phyloP scores from a whole-genome alignment of 2,797 vertebrate genomes.

The Nasua narica region DNA sequence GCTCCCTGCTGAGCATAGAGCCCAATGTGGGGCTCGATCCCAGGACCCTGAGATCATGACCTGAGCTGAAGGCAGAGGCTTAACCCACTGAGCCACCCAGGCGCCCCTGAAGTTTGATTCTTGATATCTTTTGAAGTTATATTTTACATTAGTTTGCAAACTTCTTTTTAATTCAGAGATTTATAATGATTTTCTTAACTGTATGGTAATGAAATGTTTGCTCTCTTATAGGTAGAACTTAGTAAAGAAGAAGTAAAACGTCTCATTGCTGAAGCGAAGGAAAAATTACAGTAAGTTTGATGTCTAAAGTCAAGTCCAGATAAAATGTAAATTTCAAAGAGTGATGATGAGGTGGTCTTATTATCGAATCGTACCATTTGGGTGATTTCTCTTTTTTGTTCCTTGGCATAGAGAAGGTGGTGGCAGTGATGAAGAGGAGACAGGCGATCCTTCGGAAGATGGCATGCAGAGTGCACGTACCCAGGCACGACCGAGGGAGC shows the following conservation, averaged over 20 bases:
- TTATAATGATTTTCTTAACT: not conserved
- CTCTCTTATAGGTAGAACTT: slow-evolving; percentile 82
- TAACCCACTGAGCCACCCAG: too few relatives aligned
- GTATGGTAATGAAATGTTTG: not conserved
- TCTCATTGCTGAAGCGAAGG: slow-evolving; percentile 83
- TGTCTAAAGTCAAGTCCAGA: not conserved
- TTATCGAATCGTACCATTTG: not conserved
- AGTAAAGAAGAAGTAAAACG: slow-evolving; percentile 84
- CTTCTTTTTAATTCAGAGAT: not conserved
- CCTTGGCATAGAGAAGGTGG: slow-evolving; percentile 81
- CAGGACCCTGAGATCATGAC: too few relatives aligned
- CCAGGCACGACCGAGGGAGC: slow-evolving; percentile 63
- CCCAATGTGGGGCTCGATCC: too few relatives aligned
- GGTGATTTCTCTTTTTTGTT: not conserved
- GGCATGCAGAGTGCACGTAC: not conserved
- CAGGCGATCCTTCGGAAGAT: slow-evolving; percentile 53
- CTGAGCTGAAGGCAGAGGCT: too few relatives aligned
- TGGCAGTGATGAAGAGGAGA: slow-evolving; percentile 84
- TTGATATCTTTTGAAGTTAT: not conserved
- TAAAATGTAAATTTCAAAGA: not conserved
- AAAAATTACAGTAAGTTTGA: slow-evolving; percentile 82
- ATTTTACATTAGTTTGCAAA: slow-evolving; percentile 21
- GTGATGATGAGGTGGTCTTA: not conserved
- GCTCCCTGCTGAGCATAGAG: too few relatives aligned
- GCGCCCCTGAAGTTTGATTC: too few relatives aligned